phyloP scores from a whole-genome alignment of 1,140 invertebrate species.

The Lepidurus apus region DNA sequence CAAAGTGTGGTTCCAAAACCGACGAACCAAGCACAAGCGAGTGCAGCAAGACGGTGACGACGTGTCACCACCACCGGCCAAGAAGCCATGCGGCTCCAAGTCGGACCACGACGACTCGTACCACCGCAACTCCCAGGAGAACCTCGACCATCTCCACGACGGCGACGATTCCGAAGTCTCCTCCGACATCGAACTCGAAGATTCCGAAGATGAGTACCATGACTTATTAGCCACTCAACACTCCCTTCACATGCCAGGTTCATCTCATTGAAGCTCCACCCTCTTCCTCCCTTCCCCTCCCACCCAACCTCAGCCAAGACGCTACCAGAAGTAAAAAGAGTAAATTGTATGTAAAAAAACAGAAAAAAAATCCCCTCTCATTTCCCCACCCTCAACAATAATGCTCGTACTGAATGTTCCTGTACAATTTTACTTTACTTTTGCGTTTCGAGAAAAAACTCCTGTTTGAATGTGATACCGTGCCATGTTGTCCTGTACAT shows the following conservation, averaged over 20 bases:
- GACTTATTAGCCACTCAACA: conserved; percentile 25
- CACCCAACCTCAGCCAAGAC: background rate
- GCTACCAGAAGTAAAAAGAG: background rate
- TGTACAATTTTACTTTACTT: background rate
- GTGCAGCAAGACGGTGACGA: conserved; percentile 50
- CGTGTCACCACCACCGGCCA: conserved; percentile 24
- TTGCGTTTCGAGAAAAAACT: conserved; percentile 5
- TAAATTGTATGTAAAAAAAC: background rate
- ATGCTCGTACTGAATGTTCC: conserved; percentile 18
- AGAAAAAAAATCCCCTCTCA: background rate
- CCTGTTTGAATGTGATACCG: conserved; percentile 1
- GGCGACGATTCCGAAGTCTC: conserved; percentile 26
- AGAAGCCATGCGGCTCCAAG: conserved; percentile 6
- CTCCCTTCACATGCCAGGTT: conserved; percentile 24
- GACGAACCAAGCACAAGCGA: conserved; percentile 57
- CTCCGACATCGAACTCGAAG: conserved; percentile 32
- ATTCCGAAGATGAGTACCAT: conserved; percentile 33
- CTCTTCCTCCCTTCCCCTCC: background rate
- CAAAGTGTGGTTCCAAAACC: conserved; percentile 63
- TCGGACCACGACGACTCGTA: background rate
- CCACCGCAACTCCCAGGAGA: background rate
- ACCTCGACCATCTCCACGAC: background rate
- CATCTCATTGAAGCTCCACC: background rate
- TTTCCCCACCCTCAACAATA: background rate
- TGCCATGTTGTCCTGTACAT: conserved; percentile 10